A percentile compares a stretch with the other conserved stretches of the same genome.
Conservation (phyloP, 2,888 invertebrate species). For the Hemicrepidius hirtus region DNA sequence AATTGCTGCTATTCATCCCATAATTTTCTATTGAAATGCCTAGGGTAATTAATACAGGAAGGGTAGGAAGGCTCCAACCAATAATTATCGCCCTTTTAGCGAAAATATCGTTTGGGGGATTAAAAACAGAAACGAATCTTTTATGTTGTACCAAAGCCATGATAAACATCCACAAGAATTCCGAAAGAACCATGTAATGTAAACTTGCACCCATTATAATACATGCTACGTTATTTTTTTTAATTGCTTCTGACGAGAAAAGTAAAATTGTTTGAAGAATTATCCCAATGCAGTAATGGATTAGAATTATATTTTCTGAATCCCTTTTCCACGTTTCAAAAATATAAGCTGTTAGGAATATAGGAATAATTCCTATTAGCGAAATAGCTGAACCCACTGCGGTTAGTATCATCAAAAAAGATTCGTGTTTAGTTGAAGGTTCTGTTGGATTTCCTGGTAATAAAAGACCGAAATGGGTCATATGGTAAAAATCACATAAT, state of each 20-base stretch:
- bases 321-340: constrained; percentile 77
- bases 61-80: constrained; percentile 76
- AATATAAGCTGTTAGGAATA: constrained; percentile 72
- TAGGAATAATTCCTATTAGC: constrained; percentile 71
- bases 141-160: constrained; percentile 79
- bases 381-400: constrained; percentile 73
- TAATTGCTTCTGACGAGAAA: constrained; percentile 65
- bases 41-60: constrained; percentile 70
- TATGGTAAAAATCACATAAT: constrained; percentile 37
- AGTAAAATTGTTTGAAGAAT: constrained; percentile 71
- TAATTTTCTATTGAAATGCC: constrained; percentile 27
- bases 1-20: constrained; percentile 66
- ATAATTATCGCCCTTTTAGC: constrained; percentile 76
- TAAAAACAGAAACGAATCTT: constrained; percentile 77
- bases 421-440: not conserved
- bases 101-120: constrained; percentile 75
- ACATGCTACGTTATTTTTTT: constrained; percentile 72
- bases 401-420: constrained; percentile 70
- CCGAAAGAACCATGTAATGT: constrained; percentile 79
- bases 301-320: constrained; percentile 75
- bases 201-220: constrained; percentile 74
- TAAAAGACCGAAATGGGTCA: constrained; percentile 36
- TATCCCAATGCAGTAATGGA: constrained; percentile 73
- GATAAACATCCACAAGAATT: constrained; percentile 82
- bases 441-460: constrained; percentile 59